Base-by-base conservation (phyloP, 2,888 invertebrate genomes). In the Antheraea assamensis region DNA sequence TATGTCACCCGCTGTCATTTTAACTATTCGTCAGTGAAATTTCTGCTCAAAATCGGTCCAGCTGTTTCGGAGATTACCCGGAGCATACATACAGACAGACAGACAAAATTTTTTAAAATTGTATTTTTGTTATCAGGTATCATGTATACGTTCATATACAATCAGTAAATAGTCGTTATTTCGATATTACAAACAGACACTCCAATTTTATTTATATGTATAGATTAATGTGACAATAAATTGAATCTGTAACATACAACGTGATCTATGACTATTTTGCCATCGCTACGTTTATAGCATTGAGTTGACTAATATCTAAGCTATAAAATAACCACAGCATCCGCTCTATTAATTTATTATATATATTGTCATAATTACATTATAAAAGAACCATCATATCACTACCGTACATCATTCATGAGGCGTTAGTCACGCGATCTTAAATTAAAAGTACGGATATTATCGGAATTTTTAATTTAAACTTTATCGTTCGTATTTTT, bases 311-410 rank as follows among this genome's bases (percentile, higher is more conserved):
- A 72, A 71, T 74, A 72, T 71, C 61, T 55, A 52, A n/a, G 35
- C 30, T 58, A 49, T 74, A 72, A 74, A 74, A 71, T 30, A n/a
- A 71, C 74, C 74, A 35, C 74, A 52, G 35, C 64, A 42, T 74
- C 74, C 74, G 74, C n/a, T 30, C 66, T 66, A 64, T 68, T 68
- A 68, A 68, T 35, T 35, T 68, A 68, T 68, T 35, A 68, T 68
- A n/a, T 68, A 35, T 64, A 64, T 30, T 35, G 68, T 68, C 35
- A 68, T 68, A 68, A 68, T 68, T n/a, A 68, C 35, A 68, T 35
- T 35, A 68, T 35, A 35, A 68, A 8, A 68, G 35, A 68, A 21
- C 7, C 3, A 35, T 35, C 8, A 35, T 35, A 68, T 35, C 35
- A 68, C n/a, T 35, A 31, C 35, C 17, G 61, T 64, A 68, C 35